Evolutionary conservation across 2,888 invertebrate genomes (phyloP), one percentile per base, ranked within the genome.

Genomic region (Aromia moschata): DNA sequence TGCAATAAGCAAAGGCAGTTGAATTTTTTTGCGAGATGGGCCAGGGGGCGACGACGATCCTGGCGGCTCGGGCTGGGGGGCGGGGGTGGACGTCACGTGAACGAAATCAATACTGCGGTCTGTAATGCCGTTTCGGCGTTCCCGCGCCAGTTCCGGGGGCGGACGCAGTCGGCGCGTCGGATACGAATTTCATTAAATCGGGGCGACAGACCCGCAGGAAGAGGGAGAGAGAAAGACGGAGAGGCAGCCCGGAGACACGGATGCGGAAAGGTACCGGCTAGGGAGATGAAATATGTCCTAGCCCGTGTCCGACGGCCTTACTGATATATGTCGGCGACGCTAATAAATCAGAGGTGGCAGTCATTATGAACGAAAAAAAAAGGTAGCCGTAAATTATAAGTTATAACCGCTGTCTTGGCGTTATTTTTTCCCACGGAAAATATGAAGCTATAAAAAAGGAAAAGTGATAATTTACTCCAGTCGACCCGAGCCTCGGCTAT

Each of bases 61-160:
- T 14, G 47, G 60, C 44, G 52, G 62, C 37, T n/a, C n/a, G 37
- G 33, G 41, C 38, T 38, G 54, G 45, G 56, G 61, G 31, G 45
- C 58, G 58, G 60, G 54, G 58, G 55, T 40, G 59, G 64, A 51
- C 57, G 56, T 69, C 69, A 70, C 69, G 70, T 69, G 71, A 61
- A 62, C 62, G 70, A 71, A 73, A 74, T 74, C 74, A 73, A 74
- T 74, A 74, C 71, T 74, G 74, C 74, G 74, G 74, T 73, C 70
- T 71, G 71, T 73, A 70, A 68, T 64, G 68, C 68, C 67, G 66
- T 61, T 61, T 52, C 52, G 55, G 51, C 45, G 55, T 45, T 37
- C 62, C 62, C 46, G 53, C 64, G 53, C 59, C 60, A 64, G 62
- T 67, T 67, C 64, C 64, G 62, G 64, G 62, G 62, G 58, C 56